Conservation (phyloP, 2,113 vertebrate genomes). For the Chauna torquata region DNA sequence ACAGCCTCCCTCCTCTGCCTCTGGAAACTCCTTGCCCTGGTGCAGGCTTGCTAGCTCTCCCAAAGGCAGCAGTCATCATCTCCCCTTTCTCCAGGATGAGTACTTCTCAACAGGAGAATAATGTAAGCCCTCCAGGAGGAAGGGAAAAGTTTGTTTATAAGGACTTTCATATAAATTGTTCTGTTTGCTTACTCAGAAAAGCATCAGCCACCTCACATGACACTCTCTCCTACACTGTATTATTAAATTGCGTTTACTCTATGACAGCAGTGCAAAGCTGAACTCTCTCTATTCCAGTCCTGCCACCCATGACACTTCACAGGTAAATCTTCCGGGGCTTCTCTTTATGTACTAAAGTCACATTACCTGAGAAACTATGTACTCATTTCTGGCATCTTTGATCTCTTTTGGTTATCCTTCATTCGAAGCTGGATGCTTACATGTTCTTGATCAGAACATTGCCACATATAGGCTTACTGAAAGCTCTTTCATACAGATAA, state of each 20-base stretch:
- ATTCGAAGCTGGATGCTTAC: not conserved
- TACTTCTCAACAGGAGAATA: not conserved
- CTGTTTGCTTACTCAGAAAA: not conserved
- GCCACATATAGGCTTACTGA: not conserved
- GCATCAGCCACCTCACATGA: not conserved
- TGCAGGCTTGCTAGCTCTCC: not conserved
- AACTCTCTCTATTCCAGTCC: not conserved
- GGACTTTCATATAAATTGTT: not conserved
- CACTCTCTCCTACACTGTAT: not conserved
- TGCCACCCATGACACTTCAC: rapidly evolving
- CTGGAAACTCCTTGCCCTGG: not conserved
- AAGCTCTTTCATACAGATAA: not conserved
- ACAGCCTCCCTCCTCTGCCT: too few relatives aligned
- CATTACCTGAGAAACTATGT: rapidly evolving
- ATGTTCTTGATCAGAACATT: not conserved
- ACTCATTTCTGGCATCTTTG: not conserved
- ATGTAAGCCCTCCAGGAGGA: not conserved
- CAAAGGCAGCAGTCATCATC: not conserved
- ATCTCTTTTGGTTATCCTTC: not conserved
- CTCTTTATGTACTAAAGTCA: not conserved
- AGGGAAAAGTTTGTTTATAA: not conserved
- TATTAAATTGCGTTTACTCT: not conserved
- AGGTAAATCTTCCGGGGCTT: not conserved
- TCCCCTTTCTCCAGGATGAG: not conserved
- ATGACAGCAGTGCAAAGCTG: not conserved